A percentile compares a stretch with the other conserved stretches of the same genome.
These are phyloP conservation scores for Endotricha flammealis DNA, from an alignment of 2,888 invertebrate genomes.

Conservation along the genomic window DNA sequence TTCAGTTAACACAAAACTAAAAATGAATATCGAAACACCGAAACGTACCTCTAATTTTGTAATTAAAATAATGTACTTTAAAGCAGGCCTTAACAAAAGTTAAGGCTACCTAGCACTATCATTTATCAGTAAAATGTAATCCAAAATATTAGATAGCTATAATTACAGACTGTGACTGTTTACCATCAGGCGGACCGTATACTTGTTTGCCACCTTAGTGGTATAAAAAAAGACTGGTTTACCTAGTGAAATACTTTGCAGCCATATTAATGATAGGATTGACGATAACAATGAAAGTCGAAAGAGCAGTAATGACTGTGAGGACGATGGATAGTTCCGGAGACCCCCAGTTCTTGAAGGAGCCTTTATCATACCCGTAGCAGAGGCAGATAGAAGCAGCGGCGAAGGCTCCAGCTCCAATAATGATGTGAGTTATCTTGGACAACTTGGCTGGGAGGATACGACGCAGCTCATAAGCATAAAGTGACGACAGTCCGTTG, in stretches of 20 bases:
- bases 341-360: conserved; percentile 40
- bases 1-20: too few relatives aligned
- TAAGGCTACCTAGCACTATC: too few relatives aligned
- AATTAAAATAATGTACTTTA: too few relatives aligned
- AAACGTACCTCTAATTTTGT: too few relatives aligned
- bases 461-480: conserved; percentile 33
- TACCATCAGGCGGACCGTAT: too few relatives aligned
- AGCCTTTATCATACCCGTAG: conserved; percentile 41
- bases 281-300: conserved; percentile 39
- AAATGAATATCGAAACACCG: too few relatives aligned
- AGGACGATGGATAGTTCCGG: conserved; percentile 27
- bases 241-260: conserved; percentile 27
- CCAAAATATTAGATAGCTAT: too few relatives aligned
- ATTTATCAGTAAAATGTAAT: too few relatives aligned
- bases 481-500: conserved; percentile 39
- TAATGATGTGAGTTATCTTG: conserved; percentile 40
- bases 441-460: conserved; percentile 30
- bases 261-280: conserved; percentile 41
- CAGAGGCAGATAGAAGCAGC: conserved; percentile 40
- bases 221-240: too few relatives aligned
- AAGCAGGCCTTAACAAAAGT: too few relatives aligned
- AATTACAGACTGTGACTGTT: too few relatives aligned
- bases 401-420: conserved; percentile 41
- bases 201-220: too few relatives aligned
- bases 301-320: conserved; percentile 34